Percentiles rank a stretch among this genome's conserved stretches.
These are phyloP conservation scores for Synanthedon tipuliformis DNA, from an alignment of 2,888 invertebrate genomes.

Conservation along the genomic window DNA sequence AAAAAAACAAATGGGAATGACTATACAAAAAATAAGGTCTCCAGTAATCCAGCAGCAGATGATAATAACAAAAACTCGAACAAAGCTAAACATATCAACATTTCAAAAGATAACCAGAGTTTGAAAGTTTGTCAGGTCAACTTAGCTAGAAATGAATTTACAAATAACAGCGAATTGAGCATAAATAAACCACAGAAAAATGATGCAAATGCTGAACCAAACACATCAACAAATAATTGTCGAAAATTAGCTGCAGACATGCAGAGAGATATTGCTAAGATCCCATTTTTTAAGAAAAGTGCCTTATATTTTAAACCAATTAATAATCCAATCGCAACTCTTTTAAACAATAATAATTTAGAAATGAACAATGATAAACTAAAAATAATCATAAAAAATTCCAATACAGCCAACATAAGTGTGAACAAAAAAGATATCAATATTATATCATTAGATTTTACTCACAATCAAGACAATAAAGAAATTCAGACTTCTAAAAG, in stretches of 20 bases:
- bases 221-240: background rate
- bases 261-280: no score
- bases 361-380: conserved; percentile 33
- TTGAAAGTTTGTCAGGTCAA: no score
- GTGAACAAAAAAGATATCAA: conserved; percentile 47
- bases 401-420: conserved; percentile 45
- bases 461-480: conserved; percentile 39
- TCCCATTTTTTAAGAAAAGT: no score
- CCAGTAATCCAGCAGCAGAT: background rate
- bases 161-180: background rate
- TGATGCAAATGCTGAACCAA: background rate
- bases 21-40: background rate
- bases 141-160: no score
- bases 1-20: conserved; percentile 24
- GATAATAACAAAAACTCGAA: conserved; percentile 14
- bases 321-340: no score
- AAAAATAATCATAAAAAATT: conserved; percentile 51
- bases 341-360: conserved; percentile 6
- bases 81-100: conserved; percentile 2
- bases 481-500: conserved; percentile 43
- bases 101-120: conserved; percentile 1
- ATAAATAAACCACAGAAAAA: background rate
- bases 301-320: no score
- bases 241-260: no score
- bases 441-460: conserved; percentile 43